Conservation (phyloP, 2,888 invertebrate genomes). For the Pocota personata region DNA sequence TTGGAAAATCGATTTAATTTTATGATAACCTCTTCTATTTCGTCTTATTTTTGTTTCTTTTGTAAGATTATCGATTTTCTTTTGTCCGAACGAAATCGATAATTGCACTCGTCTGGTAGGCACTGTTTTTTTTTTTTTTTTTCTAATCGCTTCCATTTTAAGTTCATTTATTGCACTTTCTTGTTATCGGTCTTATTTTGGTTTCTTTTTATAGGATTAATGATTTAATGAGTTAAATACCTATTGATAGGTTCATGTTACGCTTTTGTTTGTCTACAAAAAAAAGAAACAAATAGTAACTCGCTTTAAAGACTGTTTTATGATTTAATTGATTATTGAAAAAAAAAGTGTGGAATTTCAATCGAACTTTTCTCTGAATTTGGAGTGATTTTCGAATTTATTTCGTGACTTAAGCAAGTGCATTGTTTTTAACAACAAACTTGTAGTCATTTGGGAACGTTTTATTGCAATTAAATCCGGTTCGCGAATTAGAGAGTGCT, state of each 20-base stretch:
- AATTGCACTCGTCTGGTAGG: too few relatives aligned
- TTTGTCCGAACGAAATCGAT: conserved; percentile 35
- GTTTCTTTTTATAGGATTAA: conserved; percentile 63
- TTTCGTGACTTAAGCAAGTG: background rate
- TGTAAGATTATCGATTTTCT: conserved; percentile 30
- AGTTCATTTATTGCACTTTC: conserved; percentile 44
- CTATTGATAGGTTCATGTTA: background rate
- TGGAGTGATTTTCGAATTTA: background rate
- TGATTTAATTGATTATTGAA: background rate
- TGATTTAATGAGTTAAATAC: conserved; percentile 37
- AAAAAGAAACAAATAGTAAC: too few relatives aligned
- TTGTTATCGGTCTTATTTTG: conserved; percentile 54
- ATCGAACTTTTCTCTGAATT: background rate
- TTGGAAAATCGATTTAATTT: conserved; percentile 23
- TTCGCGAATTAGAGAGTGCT: background rate
- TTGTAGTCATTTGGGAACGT: too few relatives aligned
- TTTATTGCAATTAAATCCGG: background rate
- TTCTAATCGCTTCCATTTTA: conserved; percentile 3
- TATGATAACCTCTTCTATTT: conserved; percentile 10
- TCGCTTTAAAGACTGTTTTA: background rate
- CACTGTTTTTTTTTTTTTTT: background rate
- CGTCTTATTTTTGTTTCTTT: conserved; percentile 8
- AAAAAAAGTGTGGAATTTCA: too few relatives aligned
- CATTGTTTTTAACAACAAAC: background rate
- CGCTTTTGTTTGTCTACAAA: background rate